Evolutionary conservation across 2,113 vertebrate genomes (phyloP), one percentile per base, ranked within the genome.

Genomic region (Melospiza melodia): DNA sequence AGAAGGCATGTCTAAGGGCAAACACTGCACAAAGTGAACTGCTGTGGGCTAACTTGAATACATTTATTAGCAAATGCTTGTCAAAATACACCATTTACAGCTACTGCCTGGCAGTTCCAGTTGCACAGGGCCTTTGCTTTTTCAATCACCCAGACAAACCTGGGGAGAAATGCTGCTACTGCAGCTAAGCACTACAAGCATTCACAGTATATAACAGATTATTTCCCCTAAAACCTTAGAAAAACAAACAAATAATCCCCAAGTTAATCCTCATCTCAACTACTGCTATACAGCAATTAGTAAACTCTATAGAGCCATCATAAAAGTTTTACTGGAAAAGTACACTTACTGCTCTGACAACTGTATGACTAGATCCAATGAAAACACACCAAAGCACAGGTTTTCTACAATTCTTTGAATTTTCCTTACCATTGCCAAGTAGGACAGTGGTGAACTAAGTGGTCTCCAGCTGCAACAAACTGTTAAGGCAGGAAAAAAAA

Each of bases 361-460:
- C 19, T 39, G 7, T 44, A 46, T 0, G 73, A 44, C 14, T 82
- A 68, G 17, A 89, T 44, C 48, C 16, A 75, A 17, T 1, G 5
- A 22, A 84, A 78, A 76, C 19, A 54, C 6, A 41, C 10, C 9
- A 44, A 95, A 76, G 43, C 52, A 59, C 1, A 31, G 12, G 20
- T 17, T 77, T 80, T 23, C 31, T 23, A 7, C 2, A 61, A 5
- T 59, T 87, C 63, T 46, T 78, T 44, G 37, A 12, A 31, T 84
- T 86, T 91, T 79, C 98, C 98, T 98, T 98, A 99, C 99, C 99
- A 99, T 98, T 99, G 99, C 99, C 99, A 99, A 73, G 99, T 99
- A 69, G 99, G 99, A 94, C 99, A 99, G 97, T 99, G 99, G 95
- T 99, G 99, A 93, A 99, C 99, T 97, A 99, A 96, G 95, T 99